Evolutionary conservation across 2,113 vertebrate genomes (phyloP).

Genomic region (Amphilophus citrinellus): DNA sequence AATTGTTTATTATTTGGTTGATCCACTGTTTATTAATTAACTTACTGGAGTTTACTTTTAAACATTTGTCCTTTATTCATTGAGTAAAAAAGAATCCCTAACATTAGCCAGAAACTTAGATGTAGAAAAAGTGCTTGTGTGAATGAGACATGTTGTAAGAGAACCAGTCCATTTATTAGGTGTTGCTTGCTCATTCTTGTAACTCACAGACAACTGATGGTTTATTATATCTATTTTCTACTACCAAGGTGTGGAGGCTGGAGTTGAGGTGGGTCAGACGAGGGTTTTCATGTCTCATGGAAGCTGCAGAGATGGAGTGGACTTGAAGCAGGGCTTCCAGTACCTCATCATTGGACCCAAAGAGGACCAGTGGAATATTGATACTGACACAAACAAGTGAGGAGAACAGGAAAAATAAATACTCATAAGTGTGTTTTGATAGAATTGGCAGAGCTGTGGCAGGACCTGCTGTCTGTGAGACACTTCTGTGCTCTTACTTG

Average conservation of each 20-base stretch:
- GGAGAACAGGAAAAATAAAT: neutral
- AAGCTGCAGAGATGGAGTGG: constrained; percentile 73
- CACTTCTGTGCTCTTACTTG: neutral
- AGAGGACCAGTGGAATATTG: constrained; percentile 72
- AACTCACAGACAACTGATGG: neutral
- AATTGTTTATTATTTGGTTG: no score
- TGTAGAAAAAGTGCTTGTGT: no score
- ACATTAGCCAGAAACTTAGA: no score
- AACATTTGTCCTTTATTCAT: no score
- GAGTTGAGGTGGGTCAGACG: constrained; percentile 53
- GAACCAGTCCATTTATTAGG: neutral
- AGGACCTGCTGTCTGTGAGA: neutral
- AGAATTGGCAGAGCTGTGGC: neutral
- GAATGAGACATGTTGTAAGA: no score
- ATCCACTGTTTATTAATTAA: no score
- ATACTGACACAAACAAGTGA: constrained; percentile 63
- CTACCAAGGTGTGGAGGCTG: constrained; percentile 67
- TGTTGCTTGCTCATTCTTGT: neutral
- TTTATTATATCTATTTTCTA: fast-evolving
- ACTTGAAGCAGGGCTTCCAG: constrained; percentile 65
- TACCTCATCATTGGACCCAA: constrained; percentile 79
- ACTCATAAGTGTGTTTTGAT: neutral
- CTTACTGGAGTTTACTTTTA: no score
- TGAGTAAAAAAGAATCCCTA: no score
- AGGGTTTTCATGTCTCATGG: constrained; percentile 79